A percentile compares a stretch with the other conserved stretches of the same genome.
Evolutionary conservation across 2,888 invertebrate species (phyloP).

Genomic region (Aphelenchoides bicaudatus): DNA sequence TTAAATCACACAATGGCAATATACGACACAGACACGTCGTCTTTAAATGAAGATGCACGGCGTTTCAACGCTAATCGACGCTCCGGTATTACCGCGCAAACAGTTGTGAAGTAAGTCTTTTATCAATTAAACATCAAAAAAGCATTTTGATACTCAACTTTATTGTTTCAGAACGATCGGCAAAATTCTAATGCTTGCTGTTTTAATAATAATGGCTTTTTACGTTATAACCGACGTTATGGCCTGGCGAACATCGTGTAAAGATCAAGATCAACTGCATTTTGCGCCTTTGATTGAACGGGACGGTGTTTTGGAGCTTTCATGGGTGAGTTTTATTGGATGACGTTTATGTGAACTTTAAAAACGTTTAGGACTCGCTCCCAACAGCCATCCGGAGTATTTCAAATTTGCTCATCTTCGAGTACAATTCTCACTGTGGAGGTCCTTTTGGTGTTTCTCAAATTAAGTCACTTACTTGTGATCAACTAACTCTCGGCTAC

Average conservation of each 20-base stretch:
- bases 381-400: conserved; percentile 1
- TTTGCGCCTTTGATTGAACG: conserved; percentile 5
- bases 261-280: conserved; percentile 3
- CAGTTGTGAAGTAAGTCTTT: neutral
- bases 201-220: neutral
- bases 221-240: conserved; percentile 1
- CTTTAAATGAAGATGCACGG: conserved; percentile 2
- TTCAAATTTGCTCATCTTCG: neutral
- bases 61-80: conserved; percentile 6
- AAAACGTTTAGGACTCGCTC: conserved; percentile 9
- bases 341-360: neutral
- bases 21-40: neutral
- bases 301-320: conserved; percentile 2
- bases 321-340: conserved; percentile 3
- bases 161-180: neutral
- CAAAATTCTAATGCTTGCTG: neutral
- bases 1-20: too few species aligned
- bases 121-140: too few species aligned
- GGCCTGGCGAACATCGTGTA: neutral
- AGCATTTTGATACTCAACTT: neutral
- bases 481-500: neutral
- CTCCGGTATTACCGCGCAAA: neutral
- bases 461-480: conserved; percentile 1
- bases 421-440: conserved; percentile 1
- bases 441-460: neutral